phyloP scores from a whole-genome alignment of 2,888 invertebrate species.

The Imbricaverruca yamaguchii region DNA sequence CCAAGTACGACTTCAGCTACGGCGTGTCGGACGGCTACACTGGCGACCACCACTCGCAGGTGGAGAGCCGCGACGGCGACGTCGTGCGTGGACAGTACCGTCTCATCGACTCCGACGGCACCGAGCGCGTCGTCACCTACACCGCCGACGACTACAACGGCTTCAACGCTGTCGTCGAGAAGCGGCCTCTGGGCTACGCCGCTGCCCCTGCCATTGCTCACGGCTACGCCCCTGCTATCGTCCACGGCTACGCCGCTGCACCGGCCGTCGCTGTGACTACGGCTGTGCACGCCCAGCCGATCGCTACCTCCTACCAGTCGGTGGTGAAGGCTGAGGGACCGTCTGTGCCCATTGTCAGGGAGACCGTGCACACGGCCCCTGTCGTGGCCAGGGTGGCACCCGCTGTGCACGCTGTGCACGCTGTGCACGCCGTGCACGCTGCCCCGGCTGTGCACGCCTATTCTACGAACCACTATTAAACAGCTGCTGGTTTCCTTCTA shows the following conservation, averaged over 20 bases:
- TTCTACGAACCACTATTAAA: not conserved
- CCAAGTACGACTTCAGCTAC: constrained; percentile 24
- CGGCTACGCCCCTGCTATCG: not conserved
- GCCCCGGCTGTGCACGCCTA: not conserved
- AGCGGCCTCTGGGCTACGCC: constrained; percentile 31
- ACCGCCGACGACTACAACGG: constrained; percentile 32
- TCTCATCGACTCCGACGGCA: constrained; percentile 23
- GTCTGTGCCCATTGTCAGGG: not conserved
- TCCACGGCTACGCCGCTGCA: constrained; percentile 16
- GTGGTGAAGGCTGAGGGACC: not conserved
- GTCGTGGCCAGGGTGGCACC: constrained; percentile 13
- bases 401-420: constrained; percentile 17
- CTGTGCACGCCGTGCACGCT: not conserved
- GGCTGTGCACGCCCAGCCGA: not conserved
- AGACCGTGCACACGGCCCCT: not conserved
- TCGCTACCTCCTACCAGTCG: not conserved
- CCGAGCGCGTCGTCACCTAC: constrained; percentile 29
- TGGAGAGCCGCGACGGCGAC: constrained; percentile 24
- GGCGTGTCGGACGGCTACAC: constrained; percentile 25
- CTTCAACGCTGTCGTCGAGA: constrained; percentile 34
- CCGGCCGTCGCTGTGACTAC: constrained; percentile 7
- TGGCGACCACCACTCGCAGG: constrained; percentile 24
- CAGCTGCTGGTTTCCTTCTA: no score
- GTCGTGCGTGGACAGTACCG: constrained; percentile 23
- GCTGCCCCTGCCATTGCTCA: not conserved